Conservation (phyloP, 2,797 vertebrate species). For the Typhlichthys eigenmanni region DNA sequence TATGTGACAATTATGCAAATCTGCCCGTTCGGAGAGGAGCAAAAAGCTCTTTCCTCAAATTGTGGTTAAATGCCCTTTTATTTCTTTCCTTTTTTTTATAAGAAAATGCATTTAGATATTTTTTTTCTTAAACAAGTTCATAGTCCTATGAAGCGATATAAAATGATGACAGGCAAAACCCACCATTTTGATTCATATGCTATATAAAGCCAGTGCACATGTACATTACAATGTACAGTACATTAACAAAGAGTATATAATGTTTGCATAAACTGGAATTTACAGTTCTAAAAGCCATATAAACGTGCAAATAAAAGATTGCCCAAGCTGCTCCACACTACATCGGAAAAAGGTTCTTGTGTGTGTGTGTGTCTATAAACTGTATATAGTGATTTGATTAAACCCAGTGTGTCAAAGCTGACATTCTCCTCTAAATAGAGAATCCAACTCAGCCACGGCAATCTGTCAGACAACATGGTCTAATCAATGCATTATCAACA, state of each 20-base stretch:
- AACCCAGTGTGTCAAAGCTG: constrained; percentile 41
- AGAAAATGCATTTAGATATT: constrained; percentile 59
- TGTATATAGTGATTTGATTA: background rate
- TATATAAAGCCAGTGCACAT: constrained; percentile 3
- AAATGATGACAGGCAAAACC: constrained; percentile 20
- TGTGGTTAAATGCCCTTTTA: constrained; percentile 57
- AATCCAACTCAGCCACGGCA: constrained; percentile 24
- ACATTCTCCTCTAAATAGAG: constrained; percentile 46
- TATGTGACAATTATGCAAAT: constrained; percentile 78
- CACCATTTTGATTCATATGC: no score
- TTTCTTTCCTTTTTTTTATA: constrained; percentile 7
- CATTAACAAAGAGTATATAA: no score
- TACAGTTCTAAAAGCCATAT: constrained; percentile 6
- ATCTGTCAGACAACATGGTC: constrained; percentile 51
- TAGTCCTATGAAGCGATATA: constrained; percentile 41
- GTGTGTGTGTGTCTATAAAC: no score
- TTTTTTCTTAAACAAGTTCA: constrained; percentile 50
- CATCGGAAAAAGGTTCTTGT: background rate
- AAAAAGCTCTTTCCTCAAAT: constrained; percentile 60
- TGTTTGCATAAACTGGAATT: background rate
- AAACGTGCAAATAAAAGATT: background rate
- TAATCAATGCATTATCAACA: constrained; percentile 55
- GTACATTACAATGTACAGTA: background rate
- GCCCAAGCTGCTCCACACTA: background rate
- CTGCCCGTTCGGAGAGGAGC: constrained; percentile 54